These are phyloP conservation scores for Hydrozoanthus gracilis DNA, from an alignment of 92 coral and sea anemone genomes.

Conservation along the genomic window DNA sequence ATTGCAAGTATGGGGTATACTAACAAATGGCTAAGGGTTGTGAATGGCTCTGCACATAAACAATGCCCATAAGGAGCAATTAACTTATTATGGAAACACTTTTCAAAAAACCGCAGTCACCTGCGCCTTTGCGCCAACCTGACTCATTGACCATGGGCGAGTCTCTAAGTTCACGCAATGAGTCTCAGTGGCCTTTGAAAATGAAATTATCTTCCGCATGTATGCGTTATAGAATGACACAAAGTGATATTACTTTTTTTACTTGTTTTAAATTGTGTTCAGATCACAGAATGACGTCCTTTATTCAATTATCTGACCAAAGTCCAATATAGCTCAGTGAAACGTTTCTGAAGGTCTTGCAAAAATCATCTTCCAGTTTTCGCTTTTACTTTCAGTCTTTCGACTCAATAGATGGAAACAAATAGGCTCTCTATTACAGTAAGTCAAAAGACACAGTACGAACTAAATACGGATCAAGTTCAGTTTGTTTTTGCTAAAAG, in stretches of 20 bases:
- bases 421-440: no score
- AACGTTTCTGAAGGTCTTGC: no score
- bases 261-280: no score
- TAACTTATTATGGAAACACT: slow-evolving; percentile 34
- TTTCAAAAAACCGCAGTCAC: slow-evolving; percentile 11
- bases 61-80: slow-evolving; percentile 29
- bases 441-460: no score
- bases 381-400: no score
- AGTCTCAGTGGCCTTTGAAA: slow-evolving; percentile 14
- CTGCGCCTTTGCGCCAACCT: slow-evolving; percentile 6
- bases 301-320: no score
- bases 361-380: no score
- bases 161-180: slow-evolving; percentile 27
- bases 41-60: slow-evolving; percentile 22
- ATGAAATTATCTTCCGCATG: slow-evolving; percentile 20
- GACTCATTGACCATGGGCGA: neutral
- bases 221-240: neutral
- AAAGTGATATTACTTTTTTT: neutral
- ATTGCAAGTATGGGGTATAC: slow-evolving; percentile 14
- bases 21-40: slow-evolving; percentile 39
- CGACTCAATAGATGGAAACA: no score
- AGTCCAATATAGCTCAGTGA: no score
- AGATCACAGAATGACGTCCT: no score
- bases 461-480: no score
- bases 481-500: no score